These are phyloP conservation scores for Tyrophagus putrescentiae DNA, from an alignment of 1,140 invertebrate genomes.

Conservation along the genomic window DNA sequence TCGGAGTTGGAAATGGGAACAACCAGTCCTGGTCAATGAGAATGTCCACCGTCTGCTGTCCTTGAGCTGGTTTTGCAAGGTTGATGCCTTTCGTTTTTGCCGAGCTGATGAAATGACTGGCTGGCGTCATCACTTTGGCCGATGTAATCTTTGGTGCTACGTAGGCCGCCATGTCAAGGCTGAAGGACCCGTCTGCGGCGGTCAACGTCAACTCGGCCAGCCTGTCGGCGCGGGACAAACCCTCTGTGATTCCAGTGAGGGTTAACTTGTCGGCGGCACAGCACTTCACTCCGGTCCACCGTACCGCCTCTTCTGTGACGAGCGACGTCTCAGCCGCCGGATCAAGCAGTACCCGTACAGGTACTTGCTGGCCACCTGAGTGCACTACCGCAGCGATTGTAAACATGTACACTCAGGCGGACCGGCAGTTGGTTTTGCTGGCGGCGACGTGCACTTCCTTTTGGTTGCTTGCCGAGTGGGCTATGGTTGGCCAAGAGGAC, in stretches of 20 bases:
- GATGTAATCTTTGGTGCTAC: neutral
- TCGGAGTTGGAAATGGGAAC: too few relatives aligned
- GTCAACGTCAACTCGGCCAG: neutral
- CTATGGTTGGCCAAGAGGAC: too few relatives aligned
- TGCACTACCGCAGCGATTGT: too few relatives aligned
- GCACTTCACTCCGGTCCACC: neutral
- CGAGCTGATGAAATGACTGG: neutral
- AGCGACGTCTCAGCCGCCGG: neutral
- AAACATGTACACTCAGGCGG: too few relatives aligned
- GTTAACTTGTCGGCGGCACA: neutral
- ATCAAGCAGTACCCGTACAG: neutral
- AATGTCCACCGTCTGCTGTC: too few relatives aligned
- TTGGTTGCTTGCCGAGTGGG: too few relatives aligned
- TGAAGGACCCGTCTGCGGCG: neutral
- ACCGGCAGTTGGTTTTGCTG: too few relatives aligned
- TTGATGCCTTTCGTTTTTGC: neutral
- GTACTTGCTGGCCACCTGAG: too few relatives aligned
- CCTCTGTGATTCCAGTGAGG: neutral
- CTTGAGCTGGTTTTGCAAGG: neutral
- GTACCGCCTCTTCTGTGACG: neutral
- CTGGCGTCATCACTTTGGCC: neutral
- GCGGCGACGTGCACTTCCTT: too few relatives aligned
- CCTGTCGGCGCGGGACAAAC: neutral
- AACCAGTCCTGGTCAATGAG: too few relatives aligned
- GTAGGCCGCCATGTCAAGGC: neutral